Conservation (phyloP, 1,140 invertebrate species). For the Subanguina moxae region DNA sequence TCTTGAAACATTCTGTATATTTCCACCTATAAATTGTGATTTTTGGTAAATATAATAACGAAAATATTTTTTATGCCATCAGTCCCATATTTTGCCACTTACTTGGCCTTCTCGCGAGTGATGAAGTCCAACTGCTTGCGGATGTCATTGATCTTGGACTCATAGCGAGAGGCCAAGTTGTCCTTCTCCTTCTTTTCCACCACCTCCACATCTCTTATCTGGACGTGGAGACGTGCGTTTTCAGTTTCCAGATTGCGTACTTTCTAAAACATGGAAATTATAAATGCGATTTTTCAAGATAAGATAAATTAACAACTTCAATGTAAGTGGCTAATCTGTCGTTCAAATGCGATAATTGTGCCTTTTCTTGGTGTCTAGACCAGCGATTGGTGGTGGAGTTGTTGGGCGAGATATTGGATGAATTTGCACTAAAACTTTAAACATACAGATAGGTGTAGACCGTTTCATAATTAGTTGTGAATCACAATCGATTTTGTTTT, state of each 20-base stretch:
- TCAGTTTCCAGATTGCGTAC: constrained; percentile 42
- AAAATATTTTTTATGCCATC: neutral
- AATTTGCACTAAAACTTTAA: neutral
- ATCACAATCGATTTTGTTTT: no score
- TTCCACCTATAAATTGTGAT: no score
- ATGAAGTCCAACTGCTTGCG: constrained; percentile 30
- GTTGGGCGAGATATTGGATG: neutral
- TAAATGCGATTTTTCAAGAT: constrained; percentile 1
- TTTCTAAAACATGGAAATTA: constrained; percentile 21
- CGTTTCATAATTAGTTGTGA: no score
- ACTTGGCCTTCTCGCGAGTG: constrained; percentile 36
- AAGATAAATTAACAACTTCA: constrained; percentile 23
- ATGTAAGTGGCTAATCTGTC: constrained; percentile 46
- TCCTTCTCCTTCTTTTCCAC: constrained; percentile 45
- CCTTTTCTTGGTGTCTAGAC: constrained; percentile 37
- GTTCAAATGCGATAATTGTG: constrained; percentile 40
- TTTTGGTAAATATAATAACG: neutral
- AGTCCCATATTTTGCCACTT: constrained; percentile 16
- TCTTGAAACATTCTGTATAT: no score
- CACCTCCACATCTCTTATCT: constrained; percentile 45
- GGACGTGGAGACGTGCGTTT: constrained; percentile 42
- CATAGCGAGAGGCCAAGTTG: constrained; percentile 21
- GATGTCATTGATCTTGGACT: constrained; percentile 45
- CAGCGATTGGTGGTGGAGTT: constrained; percentile 6
- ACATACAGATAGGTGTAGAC: no score